Evolutionary conservation across 2,797 vertebrate genomes (phyloP), one percentile per base, ranked within the genome.

Genomic region (Heterohyrax brucei): DNA sequence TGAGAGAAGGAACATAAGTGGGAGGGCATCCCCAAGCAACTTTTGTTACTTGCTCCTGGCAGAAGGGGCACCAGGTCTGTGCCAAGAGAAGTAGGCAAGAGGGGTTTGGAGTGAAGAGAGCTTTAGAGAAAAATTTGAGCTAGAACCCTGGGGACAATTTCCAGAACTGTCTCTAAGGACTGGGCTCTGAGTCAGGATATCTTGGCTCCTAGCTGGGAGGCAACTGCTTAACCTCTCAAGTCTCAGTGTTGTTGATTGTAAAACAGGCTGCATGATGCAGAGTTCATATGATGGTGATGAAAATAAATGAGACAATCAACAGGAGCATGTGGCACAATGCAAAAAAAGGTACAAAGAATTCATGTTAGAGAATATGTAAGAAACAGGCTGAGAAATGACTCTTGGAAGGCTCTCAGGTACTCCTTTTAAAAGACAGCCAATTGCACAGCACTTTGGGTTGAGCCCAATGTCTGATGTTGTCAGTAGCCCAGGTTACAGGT

Each of bases 321-420:
- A 28, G 5, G 0, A 10, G 1, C 13, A 10, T 14, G 24, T 68
- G 21, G 7, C 33, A 33, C 0, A 5, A 70, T 2, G n/a, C 26
- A 16, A 70, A 70, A 26, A n/a, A 33, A 10, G 7, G 53, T 16
- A 7, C 13, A n/a, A 85, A 22, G 33, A n/a, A 28, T 59, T 39
- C 19, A n/a, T 39, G 21, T 73, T n/a, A 50, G 61, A 87, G 28
- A 86, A 6, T 30, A n/a, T 2, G 13, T 30, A 46, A 84, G 18
- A 24, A 48, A 62, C 3, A n/a, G 8, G 22, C 68, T 30, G 50
- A 28, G 10, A n/a, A 39, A 72, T 13, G 13, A 7, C 22, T 22
- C 46, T 64, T 75, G 72, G 39, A 28, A n/a, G 22, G 7, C 4
- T 28, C 73, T 24, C 10, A 82, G 62, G 48, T 7, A 26, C 48